These are phyloP conservation scores for Julus scandinavius DNA, from an alignment of 2,888 invertebrate genomes.

Conservation along the genomic window DNA sequence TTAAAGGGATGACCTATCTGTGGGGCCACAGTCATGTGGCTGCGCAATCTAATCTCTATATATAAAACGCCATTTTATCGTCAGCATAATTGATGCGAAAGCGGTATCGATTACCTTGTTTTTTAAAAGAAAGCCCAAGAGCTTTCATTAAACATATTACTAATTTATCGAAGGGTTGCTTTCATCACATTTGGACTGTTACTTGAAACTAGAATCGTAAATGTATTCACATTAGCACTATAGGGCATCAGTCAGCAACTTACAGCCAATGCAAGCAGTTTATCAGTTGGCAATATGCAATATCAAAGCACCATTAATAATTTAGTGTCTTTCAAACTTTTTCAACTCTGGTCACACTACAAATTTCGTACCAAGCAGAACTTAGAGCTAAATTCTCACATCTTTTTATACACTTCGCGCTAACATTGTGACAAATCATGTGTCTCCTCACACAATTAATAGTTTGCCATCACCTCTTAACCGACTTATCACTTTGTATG, in stretches of 20 bases:
- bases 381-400: too few species aligned
- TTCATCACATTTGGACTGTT: neutral
- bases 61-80: conserved; percentile 6
- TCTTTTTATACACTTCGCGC: too few species aligned
- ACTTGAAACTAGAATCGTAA: neutral
- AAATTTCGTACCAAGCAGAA: too few species aligned
- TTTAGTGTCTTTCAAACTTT: too few species aligned
- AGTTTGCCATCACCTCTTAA: too few species aligned
- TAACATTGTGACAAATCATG: too few species aligned
- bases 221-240: neutral
- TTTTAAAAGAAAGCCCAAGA: neutral
- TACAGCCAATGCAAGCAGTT: neutral
- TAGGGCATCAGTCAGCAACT: neutral
- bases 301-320: too few species aligned
- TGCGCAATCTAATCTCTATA: neutral
- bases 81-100: conserved; percentile 12
- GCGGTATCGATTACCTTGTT: conserved; percentile 3
- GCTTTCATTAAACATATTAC: neutral
- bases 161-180: neutral
- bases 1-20: neutral
- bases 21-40: neutral
- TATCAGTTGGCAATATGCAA: neutral
- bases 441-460: too few species aligned
- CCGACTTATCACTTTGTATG: too few species aligned
- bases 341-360: too few species aligned